A percentile compares a stretch with the other conserved stretches of the same genome.
These are phyloP conservation scores for Cephus nigrinus DNA, from an alignment of 2,888 invertebrate genomes.

Conservation along the genomic window DNA sequence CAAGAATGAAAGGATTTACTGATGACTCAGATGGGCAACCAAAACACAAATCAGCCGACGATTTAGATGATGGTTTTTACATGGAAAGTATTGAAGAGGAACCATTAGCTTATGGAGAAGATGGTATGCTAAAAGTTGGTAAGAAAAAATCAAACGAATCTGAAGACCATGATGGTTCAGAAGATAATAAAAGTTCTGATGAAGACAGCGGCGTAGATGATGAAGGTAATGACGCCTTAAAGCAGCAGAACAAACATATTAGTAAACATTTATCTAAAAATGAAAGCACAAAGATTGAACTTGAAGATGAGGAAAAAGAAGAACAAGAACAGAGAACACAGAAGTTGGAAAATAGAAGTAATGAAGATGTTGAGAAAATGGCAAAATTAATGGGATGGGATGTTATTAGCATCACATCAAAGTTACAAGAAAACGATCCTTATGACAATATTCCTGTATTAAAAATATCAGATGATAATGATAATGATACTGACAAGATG, in stretches of 20 bases:
- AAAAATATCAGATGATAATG: conserved; percentile 17
- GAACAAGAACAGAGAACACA: conserved; percentile 15
- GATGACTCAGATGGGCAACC: conserved; percentile 54
- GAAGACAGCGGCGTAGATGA: conserved; percentile 14
- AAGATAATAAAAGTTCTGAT: conserved; percentile 45
- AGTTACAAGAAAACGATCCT: conserved; percentile 9
- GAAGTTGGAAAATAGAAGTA: conserved; percentile 8
- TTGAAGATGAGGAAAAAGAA: conserved; percentile 43
- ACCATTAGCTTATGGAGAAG: conserved; percentile 69
- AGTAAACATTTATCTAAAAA: conserved; percentile 12
- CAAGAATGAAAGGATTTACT: conserved; percentile 79
- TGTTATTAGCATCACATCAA: not conserved
- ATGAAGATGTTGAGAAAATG: conserved; percentile 28
- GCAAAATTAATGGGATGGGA: not conserved
- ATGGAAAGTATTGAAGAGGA: conserved; percentile 70
- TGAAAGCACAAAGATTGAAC: conserved; percentile 20
- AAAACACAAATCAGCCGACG: conserved; percentile 85
- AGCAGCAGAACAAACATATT: conserved; percentile 20
- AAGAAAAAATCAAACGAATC: conserved; percentile 62
- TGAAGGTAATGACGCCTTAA: not conserved
- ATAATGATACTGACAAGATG: not conserved
- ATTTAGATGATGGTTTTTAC: conserved; percentile 85
- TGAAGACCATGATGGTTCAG: conserved; percentile 60
- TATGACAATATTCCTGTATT: conserved; percentile 18
- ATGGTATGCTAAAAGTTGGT: conserved; percentile 63